Evolutionary conservation across 2,888 invertebrate genomes (phyloP), one percentile per base, ranked within the genome.

Genomic region (Camptogramma bilineatum): DNA sequence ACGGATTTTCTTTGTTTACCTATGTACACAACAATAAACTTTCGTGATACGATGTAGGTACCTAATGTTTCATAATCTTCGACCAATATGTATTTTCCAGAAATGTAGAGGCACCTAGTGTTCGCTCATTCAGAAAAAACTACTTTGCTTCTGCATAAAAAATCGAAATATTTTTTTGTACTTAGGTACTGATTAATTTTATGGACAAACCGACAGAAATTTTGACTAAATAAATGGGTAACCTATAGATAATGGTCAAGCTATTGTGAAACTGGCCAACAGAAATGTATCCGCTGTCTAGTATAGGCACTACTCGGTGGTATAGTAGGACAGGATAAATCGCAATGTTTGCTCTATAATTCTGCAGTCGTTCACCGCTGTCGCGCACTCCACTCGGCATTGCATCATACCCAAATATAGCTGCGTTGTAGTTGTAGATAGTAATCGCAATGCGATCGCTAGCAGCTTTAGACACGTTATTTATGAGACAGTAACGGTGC

Each of bases 351-450:
- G 73, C 74, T 71, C 77, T 73, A 76, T 73, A 76, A 77, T 79
- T 76, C 76, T 75, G 72, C 78, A 83, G 78, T 82, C 80, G 78
- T 82, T 84, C 82, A 82, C 80, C 78, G 80, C 75, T 74, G 76
- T 76, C 21, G 64, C 64, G 64, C 62, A 74, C 72, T 73, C 70
- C 59, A 71, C 67, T 69, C 46, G 57, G 68, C 73, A 79, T 87
- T 85, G 81, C 85, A 86, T 87, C 87, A 88, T 74, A 73, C 76
- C 81, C 80, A 73, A 83, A 85, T 82, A 85, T 85, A 86, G 77
- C 54, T 24, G 42, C 19, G 52, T 53, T 53, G 42, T 42, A 42
- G 44, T 46, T 70, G 71, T 66, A 71, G 69, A 74, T 74, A 75
- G 68, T 52, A 28, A 52, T 39, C 42, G 42, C 24, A 54, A 64